These are phyloP conservation scores for Maniola hyperantus DNA, from an alignment of 2,888 invertebrate genomes.

Conservation along the genomic window DNA sequence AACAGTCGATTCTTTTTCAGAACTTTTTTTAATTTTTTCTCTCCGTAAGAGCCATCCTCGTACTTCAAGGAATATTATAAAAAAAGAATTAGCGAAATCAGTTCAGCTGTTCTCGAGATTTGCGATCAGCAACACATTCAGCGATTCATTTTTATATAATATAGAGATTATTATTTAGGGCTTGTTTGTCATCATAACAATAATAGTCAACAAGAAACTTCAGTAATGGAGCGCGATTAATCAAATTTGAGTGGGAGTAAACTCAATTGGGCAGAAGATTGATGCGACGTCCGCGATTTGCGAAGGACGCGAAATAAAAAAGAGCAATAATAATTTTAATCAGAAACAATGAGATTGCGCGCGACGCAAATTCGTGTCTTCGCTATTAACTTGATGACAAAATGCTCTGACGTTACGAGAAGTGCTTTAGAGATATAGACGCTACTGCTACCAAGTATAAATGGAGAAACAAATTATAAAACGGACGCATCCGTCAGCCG, in stretches of 20 bases:
- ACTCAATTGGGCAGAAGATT: conserved; percentile 45
- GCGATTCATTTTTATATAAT: too few relatives aligned
- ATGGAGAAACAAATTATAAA: too few relatives aligned
- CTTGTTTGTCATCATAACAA: background rate
- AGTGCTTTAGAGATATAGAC: background rate
- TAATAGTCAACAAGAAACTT: conserved; percentile 17
- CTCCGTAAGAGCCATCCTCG: too few relatives aligned
- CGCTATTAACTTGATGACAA: conserved; percentile 68
- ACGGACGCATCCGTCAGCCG: too few relatives aligned
- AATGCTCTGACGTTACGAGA: conserved; percentile 47
- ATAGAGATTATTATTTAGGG: too few relatives aligned
- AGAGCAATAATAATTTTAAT: conserved; percentile 76
- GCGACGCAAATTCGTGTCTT: conserved; percentile 69
- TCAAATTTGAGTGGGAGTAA: conserved; percentile 37
- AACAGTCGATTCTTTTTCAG: too few relatives aligned
- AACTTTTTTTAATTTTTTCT: too few relatives aligned
- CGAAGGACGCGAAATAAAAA: conserved; percentile 52
- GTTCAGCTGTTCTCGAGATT: too few relatives aligned
- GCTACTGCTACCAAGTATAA: background rate
- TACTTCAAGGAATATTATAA: too few relatives aligned
- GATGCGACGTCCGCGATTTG: conserved; percentile 44
- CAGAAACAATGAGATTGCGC: conserved; percentile 76
- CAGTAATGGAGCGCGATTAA: conserved; percentile 30
- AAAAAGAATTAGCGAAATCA: too few relatives aligned
- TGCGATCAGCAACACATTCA: too few relatives aligned